Evolutionary conservation across 2,888 invertebrate genomes (phyloP).

Genomic region (Aleiodes leptofemur): DNA sequence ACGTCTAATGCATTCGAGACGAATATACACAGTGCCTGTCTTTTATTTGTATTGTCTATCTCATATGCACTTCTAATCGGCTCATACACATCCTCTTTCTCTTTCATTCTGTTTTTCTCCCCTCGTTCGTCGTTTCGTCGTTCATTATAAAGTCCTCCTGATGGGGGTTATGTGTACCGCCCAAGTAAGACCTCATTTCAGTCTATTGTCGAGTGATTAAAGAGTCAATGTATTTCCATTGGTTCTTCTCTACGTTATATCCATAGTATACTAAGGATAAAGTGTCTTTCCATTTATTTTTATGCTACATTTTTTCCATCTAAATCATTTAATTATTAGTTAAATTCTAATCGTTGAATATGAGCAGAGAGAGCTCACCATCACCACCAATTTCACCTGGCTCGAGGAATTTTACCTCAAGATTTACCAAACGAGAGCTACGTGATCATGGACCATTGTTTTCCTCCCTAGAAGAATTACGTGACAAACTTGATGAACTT

Average conservation of each 20-base stretch:
- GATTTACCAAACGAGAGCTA: conserved; percentile 50
- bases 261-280: background rate
- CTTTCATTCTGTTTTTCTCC: background rate
- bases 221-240: conserved; percentile 20
- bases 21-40: conserved; percentile 33
- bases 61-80: background rate
- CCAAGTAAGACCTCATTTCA: conserved; percentile 28
- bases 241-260: background rate
- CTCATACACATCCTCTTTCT: conserved; percentile 10
- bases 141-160: background rate
- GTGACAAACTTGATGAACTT: conserved; percentile 70
- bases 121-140: background rate
- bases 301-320: conserved; percentile 7
- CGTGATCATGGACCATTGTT: conserved; percentile 65
- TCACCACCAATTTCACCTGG: conserved; percentile 49
- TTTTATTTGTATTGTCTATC: background rate
- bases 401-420: conserved; percentile 48
- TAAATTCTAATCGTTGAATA: conserved; percentile 12
- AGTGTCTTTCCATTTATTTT: background rate
- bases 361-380: conserved; percentile 41
- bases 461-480: conserved; percentile 71
- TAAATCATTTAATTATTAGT: background rate
- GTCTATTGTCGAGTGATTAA: conserved; percentile 42
- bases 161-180: background rate
- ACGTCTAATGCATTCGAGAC: conserved; percentile 52